Evolutionary conservation across 2,888 invertebrate species (phyloP).

Genomic region (Perizoma affinitatum): DNA sequence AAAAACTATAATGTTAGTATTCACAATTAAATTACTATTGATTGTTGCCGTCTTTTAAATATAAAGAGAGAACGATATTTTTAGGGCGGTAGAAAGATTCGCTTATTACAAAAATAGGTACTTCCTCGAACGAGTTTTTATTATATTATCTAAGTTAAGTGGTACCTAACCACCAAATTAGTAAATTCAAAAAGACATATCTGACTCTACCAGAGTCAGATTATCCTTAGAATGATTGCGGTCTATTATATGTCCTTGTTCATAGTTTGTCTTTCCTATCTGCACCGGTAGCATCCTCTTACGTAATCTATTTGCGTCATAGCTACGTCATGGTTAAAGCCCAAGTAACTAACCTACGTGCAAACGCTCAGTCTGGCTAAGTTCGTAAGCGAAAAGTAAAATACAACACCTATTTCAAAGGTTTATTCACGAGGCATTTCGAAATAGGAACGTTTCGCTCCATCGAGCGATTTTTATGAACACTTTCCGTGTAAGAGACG

Average conservation of each 20-base stretch:
- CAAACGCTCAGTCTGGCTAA: constrained; percentile 22
- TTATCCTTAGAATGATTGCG: no score
- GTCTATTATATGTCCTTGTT: neutral
- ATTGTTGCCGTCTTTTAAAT: no score
- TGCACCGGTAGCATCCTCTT: constrained; percentile 4
- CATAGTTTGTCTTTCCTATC: constrained; percentile 6
- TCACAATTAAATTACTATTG: no score
- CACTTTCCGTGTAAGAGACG: constrained; percentile 53
- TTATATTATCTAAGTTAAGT: no score
- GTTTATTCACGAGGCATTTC: constrained; percentile 34
- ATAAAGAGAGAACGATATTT: no score
- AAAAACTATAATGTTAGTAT: no score
- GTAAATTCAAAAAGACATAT: no score
- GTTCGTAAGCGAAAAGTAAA: constrained; percentile 5
- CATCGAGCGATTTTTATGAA: constrained; percentile 58
- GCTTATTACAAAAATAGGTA: no score
- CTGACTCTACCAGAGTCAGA: no score
- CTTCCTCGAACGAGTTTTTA: no score
- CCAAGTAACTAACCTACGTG: constrained; percentile 12
- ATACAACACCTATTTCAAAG: constrained; percentile 18
- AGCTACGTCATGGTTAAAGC: constrained; percentile 20
- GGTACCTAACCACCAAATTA: no score
- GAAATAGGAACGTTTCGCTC: constrained; percentile 46
- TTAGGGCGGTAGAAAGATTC: no score
- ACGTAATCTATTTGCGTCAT: constrained; percentile 28